phyloP scores from a whole-genome alignment of 2,113 vertebrate species.

The Chroicocephalus ridibundus region DNA sequence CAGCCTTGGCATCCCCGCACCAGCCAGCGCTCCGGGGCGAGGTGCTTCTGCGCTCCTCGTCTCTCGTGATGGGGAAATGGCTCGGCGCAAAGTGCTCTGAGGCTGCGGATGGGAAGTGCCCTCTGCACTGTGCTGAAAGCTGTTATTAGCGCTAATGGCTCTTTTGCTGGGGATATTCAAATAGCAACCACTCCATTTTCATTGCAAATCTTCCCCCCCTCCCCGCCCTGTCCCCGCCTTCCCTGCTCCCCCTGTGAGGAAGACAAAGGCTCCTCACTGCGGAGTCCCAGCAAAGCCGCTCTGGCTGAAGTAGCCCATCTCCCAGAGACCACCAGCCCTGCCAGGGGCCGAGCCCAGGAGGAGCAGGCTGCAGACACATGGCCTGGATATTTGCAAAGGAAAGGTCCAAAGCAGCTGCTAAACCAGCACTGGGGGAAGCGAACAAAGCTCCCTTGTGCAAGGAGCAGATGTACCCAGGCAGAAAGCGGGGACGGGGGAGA shows the following conservation, averaged over 20 bases:
- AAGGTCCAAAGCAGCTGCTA: background rate
- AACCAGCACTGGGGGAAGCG: background rate
- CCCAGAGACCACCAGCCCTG: background rate
- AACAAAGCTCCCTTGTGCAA: background rate
- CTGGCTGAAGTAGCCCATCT: background rate
- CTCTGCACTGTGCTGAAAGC: conserved; percentile 41
- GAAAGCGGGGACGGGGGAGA: background rate
- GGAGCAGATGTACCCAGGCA: background rate
- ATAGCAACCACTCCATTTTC: conserved; percentile 1
- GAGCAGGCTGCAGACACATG: background rate
- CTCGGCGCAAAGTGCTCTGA: background rate
- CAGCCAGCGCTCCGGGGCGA: background rate
- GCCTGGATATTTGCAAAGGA: background rate
- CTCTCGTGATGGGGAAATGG: background rate
- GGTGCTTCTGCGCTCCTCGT: background rate
- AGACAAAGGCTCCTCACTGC: background rate
- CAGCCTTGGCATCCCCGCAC: background rate
- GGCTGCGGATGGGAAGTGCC: conserved; percentile 34
- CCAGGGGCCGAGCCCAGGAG: background rate
- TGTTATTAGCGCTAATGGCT: conserved; percentile 51
- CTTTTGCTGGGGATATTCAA: background rate
- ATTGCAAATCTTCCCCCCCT: background rate
- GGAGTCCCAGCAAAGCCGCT: background rate
- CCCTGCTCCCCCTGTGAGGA: rapidly evolving
- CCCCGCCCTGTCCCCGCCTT: too few relatives aligned